Percentiles rank a stretch among this genome's conserved stretches.
Evolutionary conservation across 2,113 vertebrate genomes (phyloP).

Genomic region (Rhabdornis inornatus): DNA sequence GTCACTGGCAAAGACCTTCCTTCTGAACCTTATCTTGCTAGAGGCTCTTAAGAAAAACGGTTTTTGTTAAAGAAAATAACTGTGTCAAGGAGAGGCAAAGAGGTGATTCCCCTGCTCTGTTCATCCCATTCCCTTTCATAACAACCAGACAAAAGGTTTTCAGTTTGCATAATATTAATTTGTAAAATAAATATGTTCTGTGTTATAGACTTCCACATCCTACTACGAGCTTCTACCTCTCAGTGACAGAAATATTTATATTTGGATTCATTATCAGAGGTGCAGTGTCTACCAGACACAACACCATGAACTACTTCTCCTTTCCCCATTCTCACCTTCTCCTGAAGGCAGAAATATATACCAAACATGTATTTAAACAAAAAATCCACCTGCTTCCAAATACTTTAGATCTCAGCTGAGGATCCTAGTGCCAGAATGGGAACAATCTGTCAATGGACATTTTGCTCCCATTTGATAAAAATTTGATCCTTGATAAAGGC

Average conservation of each 20-base stretch:
- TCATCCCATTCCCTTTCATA: not conserved
- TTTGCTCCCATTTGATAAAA: not conserved
- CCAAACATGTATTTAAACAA: not conserved
- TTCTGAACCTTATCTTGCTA: not conserved
- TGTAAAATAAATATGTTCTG: not conserved
- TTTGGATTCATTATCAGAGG: not conserved
- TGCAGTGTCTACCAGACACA: not conserved
- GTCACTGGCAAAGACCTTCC: accelerated
- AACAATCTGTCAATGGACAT: not conserved
- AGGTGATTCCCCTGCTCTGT: not conserved
- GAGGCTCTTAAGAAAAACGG: not conserved
- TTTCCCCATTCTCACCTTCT: not conserved
- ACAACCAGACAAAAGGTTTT: not conserved
- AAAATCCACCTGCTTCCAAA: not conserved
- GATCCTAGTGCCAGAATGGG: not conserved
- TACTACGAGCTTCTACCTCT: not conserved
- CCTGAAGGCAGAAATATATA: not conserved
- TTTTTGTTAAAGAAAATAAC: not conserved
- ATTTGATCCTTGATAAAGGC: not conserved
- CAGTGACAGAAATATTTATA: not conserved
- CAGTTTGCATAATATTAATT: not conserved
- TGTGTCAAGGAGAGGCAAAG: not conserved
- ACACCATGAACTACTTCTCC: not conserved
- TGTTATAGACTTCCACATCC: not conserved
- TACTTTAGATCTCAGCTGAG: not conserved